These are phyloP conservation scores for Cyprinodon diabolis DNA, from an alignment of 2,797 vertebrate species.

Conservation along the genomic window DNA sequence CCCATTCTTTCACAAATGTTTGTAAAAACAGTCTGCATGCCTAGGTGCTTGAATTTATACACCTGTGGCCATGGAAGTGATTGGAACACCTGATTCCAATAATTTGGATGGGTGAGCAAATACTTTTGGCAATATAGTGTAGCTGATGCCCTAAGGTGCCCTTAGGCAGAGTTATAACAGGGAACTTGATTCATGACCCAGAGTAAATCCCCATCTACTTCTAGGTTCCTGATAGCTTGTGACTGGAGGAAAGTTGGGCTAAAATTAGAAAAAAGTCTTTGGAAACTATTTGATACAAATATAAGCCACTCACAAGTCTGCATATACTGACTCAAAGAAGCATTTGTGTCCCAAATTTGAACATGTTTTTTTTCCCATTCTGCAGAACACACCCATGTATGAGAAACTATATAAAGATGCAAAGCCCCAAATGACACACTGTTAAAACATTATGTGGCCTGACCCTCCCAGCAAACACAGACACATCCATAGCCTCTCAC, in stretches of 20 bases:
- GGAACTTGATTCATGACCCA: constrained; percentile 82
- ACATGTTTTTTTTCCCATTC: not conserved
- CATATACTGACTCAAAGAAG: no score
- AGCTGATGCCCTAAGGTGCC: constrained; percentile 61
- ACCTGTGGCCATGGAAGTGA: no score
- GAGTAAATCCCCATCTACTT: constrained; percentile 76
- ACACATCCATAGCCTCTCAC: constrained; percentile 63
- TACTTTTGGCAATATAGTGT: no score
- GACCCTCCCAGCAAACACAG: constrained; percentile 51
- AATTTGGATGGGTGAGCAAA: no score
- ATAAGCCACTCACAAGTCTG: not conserved
- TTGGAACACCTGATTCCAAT: no score
- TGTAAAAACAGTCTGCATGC: no score
- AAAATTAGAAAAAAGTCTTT: constrained; percentile 49
- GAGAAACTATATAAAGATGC: constrained; percentile 21
- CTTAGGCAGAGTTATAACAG: constrained; percentile 66
- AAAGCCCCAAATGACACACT: constrained; percentile 7
- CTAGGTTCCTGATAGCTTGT: constrained; percentile 77
- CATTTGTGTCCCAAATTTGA: constrained; percentile 10
- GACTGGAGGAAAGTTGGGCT: constrained; percentile 70
- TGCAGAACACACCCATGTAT: constrained; percentile 16
- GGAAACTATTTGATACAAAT: not conserved
- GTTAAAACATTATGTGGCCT: constrained; percentile 40
- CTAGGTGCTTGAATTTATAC: no score
- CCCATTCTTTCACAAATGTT: no score